Evolutionary conservation across 2,113 vertebrate species (phyloP).

Genomic region (Phrynosoma blainvillii): DNA sequence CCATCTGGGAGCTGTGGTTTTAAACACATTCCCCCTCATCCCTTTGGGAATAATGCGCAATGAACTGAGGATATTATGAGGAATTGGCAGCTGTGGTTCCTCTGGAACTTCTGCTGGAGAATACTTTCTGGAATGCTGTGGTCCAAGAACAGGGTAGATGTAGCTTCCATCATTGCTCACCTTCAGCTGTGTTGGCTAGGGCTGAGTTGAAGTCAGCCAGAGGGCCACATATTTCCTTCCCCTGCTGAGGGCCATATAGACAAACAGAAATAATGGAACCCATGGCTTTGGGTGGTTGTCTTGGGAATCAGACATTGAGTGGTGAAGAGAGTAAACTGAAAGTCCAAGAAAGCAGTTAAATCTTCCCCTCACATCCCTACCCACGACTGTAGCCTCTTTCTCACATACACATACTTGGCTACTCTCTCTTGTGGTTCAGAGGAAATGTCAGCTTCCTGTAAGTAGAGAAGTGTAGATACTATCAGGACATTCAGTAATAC

Average conservation of each 20-base stretch:
- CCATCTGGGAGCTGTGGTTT: neutral
- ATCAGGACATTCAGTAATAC: neutral
- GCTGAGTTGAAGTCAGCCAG: neutral
- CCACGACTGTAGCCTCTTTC: neutral
- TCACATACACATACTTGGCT: neutral
- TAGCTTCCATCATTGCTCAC: neutral
- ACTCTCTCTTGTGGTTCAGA: neutral
- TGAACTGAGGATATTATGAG: neutral
- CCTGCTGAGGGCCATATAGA: neutral
- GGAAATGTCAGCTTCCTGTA: neutral
- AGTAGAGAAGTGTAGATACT: neutral
- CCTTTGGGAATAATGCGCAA: neutral
- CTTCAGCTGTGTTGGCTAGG: neutral
- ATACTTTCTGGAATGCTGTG: conserved; percentile 5
- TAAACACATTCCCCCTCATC: neutral
- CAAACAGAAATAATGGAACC: neutral
- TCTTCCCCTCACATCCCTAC: neutral
- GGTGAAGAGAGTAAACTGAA: neutral
- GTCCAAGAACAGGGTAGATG: neutral
- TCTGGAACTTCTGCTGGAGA: neutral
- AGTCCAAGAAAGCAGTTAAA: neutral
- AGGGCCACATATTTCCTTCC: neutral
- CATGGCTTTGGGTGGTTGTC: neutral
- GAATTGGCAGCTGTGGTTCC: conserved; percentile 2
- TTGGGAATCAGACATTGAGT: neutral